phyloP scores from a whole-genome alignment of 1,140 invertebrate species.

The Temnothorax curvispinosus region DNA sequence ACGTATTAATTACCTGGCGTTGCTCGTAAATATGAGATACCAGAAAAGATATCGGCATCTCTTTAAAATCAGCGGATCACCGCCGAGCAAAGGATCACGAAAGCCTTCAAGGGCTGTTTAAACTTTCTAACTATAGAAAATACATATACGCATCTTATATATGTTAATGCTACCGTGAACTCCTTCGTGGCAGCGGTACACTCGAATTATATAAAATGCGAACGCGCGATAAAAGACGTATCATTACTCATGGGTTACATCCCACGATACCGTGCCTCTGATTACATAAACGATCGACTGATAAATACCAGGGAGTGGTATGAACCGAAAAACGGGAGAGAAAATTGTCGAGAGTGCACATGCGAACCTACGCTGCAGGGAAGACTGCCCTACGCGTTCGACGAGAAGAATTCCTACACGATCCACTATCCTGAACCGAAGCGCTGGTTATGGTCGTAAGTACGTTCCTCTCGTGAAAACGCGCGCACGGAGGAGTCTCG shows the following conservation, averaged over 20 bases:
- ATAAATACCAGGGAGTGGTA: slow-evolving; percentile 46
- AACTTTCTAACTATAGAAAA: background rate
- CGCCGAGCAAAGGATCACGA: background rate
- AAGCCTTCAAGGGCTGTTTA: background rate
- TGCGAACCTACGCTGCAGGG: slow-evolving; percentile 53
- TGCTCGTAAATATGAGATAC: slow-evolving; percentile 18
- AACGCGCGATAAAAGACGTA: slow-evolving; percentile 39
- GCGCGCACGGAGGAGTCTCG: background rate
- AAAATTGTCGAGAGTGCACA: slow-evolving; percentile 55
- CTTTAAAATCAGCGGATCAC: background rate
- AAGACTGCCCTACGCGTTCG: slow-evolving; percentile 33
- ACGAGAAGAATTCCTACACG: slow-evolving; percentile 45
- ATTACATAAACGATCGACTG: slow-evolving; percentile 61
- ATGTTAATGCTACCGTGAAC: slow-evolving; percentile 38
- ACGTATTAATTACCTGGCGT: background rate
- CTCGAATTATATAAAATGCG: slow-evolving; percentile 40
- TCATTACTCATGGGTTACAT: slow-evolving; percentile 44
- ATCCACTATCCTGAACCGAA: slow-evolving; percentile 25
- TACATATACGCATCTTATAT: background rate
- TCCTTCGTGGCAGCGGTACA: background rate
- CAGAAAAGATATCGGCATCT: background rate
- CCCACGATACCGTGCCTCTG: slow-evolving; percentile 40
- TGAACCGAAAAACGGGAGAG: slow-evolving; percentile 60
- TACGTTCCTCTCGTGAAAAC: slow-evolving; percentile 45
- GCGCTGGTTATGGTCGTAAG: slow-evolving; percentile 25